A percentile compares a stretch with the other conserved stretches of the same genome.
Evolutionary conservation across 2,113 vertebrate species (phyloP).

Genomic region (Thalassarche chlororhynchos): DNA sequence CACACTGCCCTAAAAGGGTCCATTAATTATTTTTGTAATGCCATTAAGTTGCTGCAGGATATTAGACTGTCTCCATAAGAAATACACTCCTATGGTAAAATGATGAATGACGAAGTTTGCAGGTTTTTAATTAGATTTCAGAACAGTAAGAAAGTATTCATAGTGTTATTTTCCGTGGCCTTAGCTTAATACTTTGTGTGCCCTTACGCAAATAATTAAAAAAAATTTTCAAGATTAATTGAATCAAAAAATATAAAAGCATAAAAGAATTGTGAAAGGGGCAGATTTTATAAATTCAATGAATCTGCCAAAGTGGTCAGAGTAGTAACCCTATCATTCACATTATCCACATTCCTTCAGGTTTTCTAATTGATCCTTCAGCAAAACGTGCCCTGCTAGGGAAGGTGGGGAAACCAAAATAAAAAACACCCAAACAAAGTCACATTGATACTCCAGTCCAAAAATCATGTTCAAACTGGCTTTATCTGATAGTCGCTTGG

Average conservation of each 20-base stretch:
- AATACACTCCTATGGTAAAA: neutral
- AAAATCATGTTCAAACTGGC: constrained; percentile 43
- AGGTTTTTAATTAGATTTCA: constrained; percentile 52
- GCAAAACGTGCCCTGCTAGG: neutral
- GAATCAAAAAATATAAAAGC: neutral
- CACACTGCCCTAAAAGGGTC: constrained; percentile 27
- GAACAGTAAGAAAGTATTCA: neutral
- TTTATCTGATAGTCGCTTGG: neutral
- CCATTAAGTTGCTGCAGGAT: constrained; percentile 37
- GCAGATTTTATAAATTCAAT: neutral
- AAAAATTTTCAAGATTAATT: neutral
- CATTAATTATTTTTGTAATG: constrained; percentile 59
- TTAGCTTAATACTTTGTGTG: neutral
- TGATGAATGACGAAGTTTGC: constrained; percentile 8
- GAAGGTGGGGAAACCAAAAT: neutral
- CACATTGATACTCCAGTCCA: neutral
- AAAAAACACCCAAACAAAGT: neutral
- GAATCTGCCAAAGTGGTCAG: neutral
- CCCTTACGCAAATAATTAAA: neutral
- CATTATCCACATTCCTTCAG: neutral
- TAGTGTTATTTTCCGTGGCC: neutral
- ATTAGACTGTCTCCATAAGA: constrained; percentile 43
- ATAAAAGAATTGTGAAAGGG: neutral
- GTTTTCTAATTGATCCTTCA: constrained; percentile 21
- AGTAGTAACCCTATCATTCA: neutral